phyloP scores from a whole-genome alignment of 2,888 invertebrate species.

The Acrobasis consociella region DNA sequence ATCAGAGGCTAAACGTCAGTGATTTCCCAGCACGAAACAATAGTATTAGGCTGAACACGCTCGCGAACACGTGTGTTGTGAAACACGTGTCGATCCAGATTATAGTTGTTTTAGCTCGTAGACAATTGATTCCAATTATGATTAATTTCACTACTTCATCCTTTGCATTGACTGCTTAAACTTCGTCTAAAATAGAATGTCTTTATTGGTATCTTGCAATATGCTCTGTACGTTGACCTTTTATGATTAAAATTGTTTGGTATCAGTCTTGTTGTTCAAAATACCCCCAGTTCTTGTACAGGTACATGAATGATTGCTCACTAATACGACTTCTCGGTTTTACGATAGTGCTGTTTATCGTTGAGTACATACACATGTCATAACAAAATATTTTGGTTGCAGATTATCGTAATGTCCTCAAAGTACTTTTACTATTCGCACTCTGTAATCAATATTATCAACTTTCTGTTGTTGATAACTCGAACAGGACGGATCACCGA shows the following conservation, averaged over 20 bases:
- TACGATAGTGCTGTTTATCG: too few species aligned
- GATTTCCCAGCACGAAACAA: constrained; percentile 9
- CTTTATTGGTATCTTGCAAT: too few species aligned
- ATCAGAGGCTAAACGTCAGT: background rate
- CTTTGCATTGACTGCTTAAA: background rate
- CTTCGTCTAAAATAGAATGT: background rate
- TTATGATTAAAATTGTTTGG: too few species aligned
- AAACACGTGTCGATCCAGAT: constrained; percentile 10
- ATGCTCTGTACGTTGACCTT: too few species aligned
- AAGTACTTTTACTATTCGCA: too few species aligned
- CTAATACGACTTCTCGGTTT: too few species aligned
- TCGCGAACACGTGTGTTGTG: constrained; percentile 5
- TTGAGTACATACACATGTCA: too few species aligned
- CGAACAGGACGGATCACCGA: background rate
- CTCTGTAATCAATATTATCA: too few species aligned
- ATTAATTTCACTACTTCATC: constrained; percentile 3
- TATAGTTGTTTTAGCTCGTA: constrained; percentile 6
- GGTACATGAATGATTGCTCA: background rate
- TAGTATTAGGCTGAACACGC: constrained; percentile 8
- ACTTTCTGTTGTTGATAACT: too few species aligned
- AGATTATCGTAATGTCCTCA: too few species aligned
- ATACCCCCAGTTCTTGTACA: background rate
- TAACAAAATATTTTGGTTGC: too few species aligned
- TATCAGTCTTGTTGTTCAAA: background rate
- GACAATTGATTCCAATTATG: constrained; percentile 10